Conservation (phyloP, 2,888 invertebrate genomes). For the Drosophila bunnanda region DNA sequence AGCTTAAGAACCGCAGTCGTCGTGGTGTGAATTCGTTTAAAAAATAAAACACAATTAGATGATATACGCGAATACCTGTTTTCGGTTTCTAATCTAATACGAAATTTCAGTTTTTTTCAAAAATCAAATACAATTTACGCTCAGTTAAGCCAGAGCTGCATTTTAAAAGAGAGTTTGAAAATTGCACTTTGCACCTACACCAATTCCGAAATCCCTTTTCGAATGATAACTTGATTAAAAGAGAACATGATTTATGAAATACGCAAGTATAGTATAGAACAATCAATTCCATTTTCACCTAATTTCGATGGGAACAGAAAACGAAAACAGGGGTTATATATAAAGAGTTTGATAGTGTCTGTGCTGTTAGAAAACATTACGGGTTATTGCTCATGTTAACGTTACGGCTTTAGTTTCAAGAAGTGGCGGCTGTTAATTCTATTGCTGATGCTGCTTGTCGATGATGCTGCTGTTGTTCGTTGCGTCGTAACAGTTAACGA, state of each 20-base stretch:
- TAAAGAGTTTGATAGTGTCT: conserved; percentile 38
- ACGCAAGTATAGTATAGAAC: too few species aligned
- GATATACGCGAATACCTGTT: conserved; percentile 1
- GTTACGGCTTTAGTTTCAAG: conserved; percentile 42
- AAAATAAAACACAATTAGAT: conserved; percentile 46
- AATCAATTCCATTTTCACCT: not conserved
- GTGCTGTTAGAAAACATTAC: conserved; percentile 69
- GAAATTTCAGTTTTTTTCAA: not conserved
- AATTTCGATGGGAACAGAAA: conserved; percentile 2
- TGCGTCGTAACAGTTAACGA: conserved; percentile 71
- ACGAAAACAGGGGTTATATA: conserved; percentile 8
- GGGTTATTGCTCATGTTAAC: conserved; percentile 63
- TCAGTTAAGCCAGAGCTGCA: not conserved
- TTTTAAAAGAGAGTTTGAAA: not conserved
- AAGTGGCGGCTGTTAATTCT: conserved; percentile 56
- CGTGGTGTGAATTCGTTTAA: conserved; percentile 32
- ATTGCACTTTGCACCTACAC: conserved; percentile 1
- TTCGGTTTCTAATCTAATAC: not conserved
- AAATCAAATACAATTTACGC: not conserved
- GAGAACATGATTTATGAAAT: not conserved
- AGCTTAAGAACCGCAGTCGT: conserved; percentile 72
- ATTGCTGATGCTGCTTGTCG: conserved; percentile 48
- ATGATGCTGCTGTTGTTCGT: conserved; percentile 52
- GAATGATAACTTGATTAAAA: not conserved
- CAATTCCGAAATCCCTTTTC: not conserved